phyloP scores from a whole-genome alignment of 1,140 invertebrate species.

The Zaprionus inermis region DNA sequence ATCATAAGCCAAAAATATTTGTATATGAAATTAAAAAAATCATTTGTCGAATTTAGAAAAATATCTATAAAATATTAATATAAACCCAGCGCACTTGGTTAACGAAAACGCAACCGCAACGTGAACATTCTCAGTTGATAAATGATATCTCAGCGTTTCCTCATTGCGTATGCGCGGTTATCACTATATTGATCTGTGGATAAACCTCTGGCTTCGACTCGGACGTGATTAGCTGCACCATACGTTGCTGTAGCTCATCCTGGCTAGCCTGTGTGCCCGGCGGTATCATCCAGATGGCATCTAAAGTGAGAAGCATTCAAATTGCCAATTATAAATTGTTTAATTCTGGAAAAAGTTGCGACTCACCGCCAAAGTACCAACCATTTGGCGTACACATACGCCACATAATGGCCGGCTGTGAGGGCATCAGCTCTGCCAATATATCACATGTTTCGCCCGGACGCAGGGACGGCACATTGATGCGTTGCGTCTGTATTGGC shows the following conservation, averaged over 20 bases:
- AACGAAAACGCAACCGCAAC: not conserved
- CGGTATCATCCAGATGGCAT: conserved; percentile 79
- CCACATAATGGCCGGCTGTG: conserved; percentile 92
- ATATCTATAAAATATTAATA: conserved; percentile 3
- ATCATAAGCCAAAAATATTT: conserved; percentile 15
- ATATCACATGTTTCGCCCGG: conserved; percentile 89
- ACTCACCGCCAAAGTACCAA: conserved; percentile 92
- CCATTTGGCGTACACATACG: conserved; percentile 91
- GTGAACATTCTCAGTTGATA: not conserved
- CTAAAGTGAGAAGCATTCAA: conserved; percentile 28
- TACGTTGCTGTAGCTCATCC: conserved; percentile 77
- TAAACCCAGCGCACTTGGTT: not conserved
- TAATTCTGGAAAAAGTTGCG: too few species aligned
- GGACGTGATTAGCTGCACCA: conserved; percentile 79
- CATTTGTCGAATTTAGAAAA: conserved; percentile 22
- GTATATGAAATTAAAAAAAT: not conserved
- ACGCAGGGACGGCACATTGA: conserved; percentile 86
- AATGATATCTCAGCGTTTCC: not conserved
- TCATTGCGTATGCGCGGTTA: conserved; percentile 82
- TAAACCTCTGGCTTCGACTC: conserved; percentile 73
- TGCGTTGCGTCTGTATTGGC: conserved; percentile 86
- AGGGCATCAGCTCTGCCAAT: conserved; percentile 87
- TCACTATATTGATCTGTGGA: conserved; percentile 84
- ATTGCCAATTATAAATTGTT: too few species aligned
- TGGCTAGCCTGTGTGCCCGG: conserved; percentile 73